Evolutionary conservation across 2,888 invertebrate species (phyloP), one percentile per base, ranked within the genome.

Genomic region (Choreutis nemorana): DNA sequence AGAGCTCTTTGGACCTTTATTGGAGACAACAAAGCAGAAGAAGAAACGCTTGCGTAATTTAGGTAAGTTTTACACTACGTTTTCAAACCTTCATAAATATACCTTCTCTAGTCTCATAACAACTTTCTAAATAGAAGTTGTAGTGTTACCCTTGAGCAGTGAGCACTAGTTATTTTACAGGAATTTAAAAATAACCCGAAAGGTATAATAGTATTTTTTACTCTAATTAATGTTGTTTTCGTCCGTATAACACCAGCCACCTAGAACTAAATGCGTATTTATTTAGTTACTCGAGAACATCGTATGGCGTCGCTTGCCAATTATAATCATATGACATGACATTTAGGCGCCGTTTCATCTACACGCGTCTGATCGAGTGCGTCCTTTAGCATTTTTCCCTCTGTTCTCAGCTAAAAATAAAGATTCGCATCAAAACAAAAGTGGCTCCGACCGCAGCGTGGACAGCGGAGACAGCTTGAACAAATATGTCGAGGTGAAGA

Each of bases 391-490:
- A 44, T 50, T 55, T 62, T 56, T 70, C 58, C 67, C 47, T 49
- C 40, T 58, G 53, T 65, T 70, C n/a, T 25, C 63, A 78, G 77
- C 65, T 72, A 78, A 73, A 71, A 77, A 75, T 77, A 77, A 33
- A 37, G 38, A 30, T 44, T 44, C 62, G 37, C 57, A 67, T 61
- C 67, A 77, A 72, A 75, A 75, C 71, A 73, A 61, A n/a, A n/a
- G n/a, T n/a, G n/a, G n/a, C n/a, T n/a, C n/a, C n/a, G n/a, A n/a
- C n/a, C n/a, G n/a, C n/a, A n/a, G n/a, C n/a, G n/a, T n/a, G n/a
- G n/a, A n/a, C 61, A 40, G 28, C 39, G 45, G 48, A 41, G 43
- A 44, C 32, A 40, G 48, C 39, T 34, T 52, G 29, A 48, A 45
- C 45, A 55, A 62, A 50, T 60, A 14, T 29, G 30, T 30, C 26